Evolutionary conservation across 2,888 invertebrate species (phyloP).

Genomic region (Aleiodes leptofemur): DNA sequence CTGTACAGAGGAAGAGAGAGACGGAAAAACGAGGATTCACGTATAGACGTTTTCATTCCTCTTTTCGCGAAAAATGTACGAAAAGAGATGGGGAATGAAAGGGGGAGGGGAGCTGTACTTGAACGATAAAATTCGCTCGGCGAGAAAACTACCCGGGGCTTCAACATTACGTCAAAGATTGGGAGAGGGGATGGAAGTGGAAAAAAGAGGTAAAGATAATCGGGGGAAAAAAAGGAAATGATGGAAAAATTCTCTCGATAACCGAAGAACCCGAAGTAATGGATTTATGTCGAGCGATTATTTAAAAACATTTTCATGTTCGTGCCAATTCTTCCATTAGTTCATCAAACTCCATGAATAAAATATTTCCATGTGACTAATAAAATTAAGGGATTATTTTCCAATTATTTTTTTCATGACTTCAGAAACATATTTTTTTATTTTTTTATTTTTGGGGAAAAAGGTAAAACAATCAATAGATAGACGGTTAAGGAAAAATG

Average conservation of each 20-base stretch:
- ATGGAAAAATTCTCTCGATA: neutral
- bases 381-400: too few relatives aligned
- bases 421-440: too few relatives aligned
- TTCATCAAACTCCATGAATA: too few relatives aligned
- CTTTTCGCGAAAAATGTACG: constrained; percentile 10
- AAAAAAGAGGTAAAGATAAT: constrained; percentile 4
- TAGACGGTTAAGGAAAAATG: too few relatives aligned
- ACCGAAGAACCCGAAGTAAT: neutral
- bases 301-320: neutral
- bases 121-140: constrained; percentile 31
- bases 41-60: constrained; percentile 24
- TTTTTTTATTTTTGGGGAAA: too few relatives aligned
- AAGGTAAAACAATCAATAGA: too few relatives aligned
- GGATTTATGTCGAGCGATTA: constrained; percentile 12
- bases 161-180: constrained; percentile 22
- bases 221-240: neutral
- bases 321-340: neutral
- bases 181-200: neutral
- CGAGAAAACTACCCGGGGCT: constrained; percentile 25
- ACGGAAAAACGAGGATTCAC: neutral
- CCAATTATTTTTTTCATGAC: too few relatives aligned
- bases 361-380: too few relatives aligned
- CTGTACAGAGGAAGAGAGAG: neutral
- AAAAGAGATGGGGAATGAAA: neutral
- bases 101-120: constrained; percentile 3